These are phyloP conservation scores for Percopsis transmontana DNA, from an alignment of 2,113 vertebrate genomes.

Conservation along the genomic window DNA sequence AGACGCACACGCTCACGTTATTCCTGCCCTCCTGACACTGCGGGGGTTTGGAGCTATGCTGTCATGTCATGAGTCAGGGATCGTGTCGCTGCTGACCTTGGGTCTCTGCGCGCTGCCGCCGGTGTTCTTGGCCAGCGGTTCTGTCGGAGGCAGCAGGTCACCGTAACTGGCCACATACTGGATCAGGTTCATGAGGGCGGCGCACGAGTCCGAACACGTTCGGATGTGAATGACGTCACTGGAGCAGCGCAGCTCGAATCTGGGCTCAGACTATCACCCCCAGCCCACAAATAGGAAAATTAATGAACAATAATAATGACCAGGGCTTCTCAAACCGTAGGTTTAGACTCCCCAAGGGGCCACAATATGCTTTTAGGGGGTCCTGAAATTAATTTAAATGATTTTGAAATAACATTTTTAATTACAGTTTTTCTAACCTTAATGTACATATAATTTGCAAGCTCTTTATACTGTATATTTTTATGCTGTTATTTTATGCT, in stretches of 20 bases:
- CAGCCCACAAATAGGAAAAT: not conserved
- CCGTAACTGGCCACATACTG: constrained; percentile 97
- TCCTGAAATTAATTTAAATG: too few relatives aligned
- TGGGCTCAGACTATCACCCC: constrained; percentile 81
- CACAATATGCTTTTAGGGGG: not conserved
- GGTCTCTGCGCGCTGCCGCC: constrained; percentile 71
- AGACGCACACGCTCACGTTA: constrained; percentile 6
- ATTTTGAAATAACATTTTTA: too few relatives aligned
- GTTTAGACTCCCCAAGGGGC: too few relatives aligned
- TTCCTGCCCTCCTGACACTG: not conserved
- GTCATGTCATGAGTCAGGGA: not conserved
- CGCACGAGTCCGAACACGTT: constrained; percentile 94
- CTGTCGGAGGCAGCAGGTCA: constrained; percentile 84
- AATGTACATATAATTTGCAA: too few relatives aligned
- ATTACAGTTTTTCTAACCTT: too few relatives aligned
- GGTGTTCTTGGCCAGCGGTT: constrained; percentile 78
- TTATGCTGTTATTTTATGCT: too few relatives aligned
- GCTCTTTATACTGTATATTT: too few relatives aligned
- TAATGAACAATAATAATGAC: not conserved
- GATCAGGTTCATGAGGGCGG: constrained; percentile 97
- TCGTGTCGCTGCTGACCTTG: constrained; percentile 76
- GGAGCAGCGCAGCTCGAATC: constrained; percentile 94
- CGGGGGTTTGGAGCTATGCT: not conserved
- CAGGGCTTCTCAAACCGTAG: too few relatives aligned
- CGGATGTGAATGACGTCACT: constrained; percentile 95